phyloP scores from a whole-genome alignment of 2,113 vertebrate species.

The Craseonycteris thonglongyai region DNA sequence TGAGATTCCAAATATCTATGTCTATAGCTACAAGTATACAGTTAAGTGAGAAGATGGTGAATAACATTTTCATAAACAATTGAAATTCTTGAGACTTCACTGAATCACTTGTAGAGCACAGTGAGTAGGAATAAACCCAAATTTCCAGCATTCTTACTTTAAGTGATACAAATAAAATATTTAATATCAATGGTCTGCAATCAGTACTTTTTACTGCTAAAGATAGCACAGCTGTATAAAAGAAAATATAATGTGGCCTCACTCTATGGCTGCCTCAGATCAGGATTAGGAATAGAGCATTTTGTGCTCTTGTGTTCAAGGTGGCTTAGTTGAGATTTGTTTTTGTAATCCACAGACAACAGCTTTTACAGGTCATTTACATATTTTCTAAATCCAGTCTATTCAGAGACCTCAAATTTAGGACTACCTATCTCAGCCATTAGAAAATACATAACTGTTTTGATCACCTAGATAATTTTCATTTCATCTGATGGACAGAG shows the following conservation, averaged over 20 bases:
- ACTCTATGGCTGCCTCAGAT: fast-evolving
- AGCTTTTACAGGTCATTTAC: not conserved
- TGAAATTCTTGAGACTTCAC: not conserved
- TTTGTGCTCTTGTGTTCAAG: not conserved
- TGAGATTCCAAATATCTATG: not conserved
- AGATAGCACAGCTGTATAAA: not conserved
- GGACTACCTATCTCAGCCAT: not conserved
- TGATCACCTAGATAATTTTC: slow-evolving; percentile 34
- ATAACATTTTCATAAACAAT: not conserved
- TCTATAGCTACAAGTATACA: fast-evolving
- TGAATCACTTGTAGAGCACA: not conserved
- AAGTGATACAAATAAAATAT: not conserved
- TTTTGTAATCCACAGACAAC: not conserved
- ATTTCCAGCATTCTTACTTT: not conserved
- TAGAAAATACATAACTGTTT: not conserved
- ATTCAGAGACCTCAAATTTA: not conserved
- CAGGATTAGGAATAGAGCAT: not conserved
- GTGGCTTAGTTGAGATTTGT: not conserved
- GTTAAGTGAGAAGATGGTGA: not conserved
- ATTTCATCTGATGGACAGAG: slow-evolving; percentile 52
- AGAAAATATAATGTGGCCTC: not conserved
- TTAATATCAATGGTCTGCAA: not conserved
- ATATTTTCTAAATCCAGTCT: not conserved
- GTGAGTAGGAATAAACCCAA: not conserved
- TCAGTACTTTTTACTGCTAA: not conserved